These are phyloP conservation scores for Microcebus tavaratra DNA, from an alignment of 2,113 vertebrate species.

Conservation along the genomic window DNA sequence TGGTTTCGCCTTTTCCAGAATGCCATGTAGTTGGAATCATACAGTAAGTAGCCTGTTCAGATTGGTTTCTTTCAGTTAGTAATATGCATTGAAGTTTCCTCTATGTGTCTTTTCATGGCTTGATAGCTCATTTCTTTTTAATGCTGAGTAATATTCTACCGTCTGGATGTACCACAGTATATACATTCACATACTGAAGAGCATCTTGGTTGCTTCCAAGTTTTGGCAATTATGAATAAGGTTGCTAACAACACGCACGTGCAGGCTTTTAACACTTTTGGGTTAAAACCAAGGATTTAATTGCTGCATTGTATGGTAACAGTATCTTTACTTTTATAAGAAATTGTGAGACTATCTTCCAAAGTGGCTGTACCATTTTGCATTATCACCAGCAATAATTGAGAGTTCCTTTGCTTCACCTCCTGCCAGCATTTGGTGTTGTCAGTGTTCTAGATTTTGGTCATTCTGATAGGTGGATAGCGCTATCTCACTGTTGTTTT, in stretches of 20 bases:
- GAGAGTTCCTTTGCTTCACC: not conserved
- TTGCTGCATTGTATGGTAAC: not conserved
- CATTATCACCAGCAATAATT: not conserved
- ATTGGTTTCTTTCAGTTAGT: not conserved
- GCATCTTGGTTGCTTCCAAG: not conserved
- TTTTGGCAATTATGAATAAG: not conserved
- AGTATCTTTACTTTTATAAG: not conserved
- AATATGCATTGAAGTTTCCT: not conserved
- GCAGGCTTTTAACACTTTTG: not conserved
- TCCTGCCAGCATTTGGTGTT: not conserved
- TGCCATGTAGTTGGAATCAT: not conserved
- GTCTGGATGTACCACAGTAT: not conserved
- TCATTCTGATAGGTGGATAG: not conserved
- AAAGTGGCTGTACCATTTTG: not conserved
- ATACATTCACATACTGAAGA: not conserved
- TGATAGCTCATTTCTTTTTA: not conserved
- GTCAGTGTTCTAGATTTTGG: not conserved
- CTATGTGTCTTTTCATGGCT: not conserved
- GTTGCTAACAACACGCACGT: not conserved
- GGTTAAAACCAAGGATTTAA: not conserved
- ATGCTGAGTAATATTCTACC: not conserved
- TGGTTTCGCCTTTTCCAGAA: not conserved
- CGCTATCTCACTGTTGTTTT: not conserved
- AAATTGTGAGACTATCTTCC: not conserved
- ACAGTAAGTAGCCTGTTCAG: not conserved